Evolutionary conservation across 1,140 invertebrate species (phyloP).

Genomic region (Luehdorfia chinensis): DNA sequence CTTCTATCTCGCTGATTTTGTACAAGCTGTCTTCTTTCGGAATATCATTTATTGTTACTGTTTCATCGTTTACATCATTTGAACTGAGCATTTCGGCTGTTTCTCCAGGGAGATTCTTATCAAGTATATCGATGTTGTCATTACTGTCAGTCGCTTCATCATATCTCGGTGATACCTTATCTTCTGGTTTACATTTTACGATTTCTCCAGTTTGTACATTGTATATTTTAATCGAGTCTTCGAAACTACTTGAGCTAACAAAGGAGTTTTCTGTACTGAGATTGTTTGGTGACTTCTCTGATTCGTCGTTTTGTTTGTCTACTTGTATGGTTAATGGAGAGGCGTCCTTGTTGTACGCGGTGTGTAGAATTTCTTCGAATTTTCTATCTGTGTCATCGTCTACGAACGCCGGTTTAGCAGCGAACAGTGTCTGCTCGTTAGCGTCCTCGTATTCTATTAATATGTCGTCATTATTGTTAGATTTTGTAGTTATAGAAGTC

Average conservation of each 20-base stretch:
- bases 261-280: conserved; percentile 49
- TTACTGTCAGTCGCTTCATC: conserved; percentile 40
- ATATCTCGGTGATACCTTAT: conserved; percentile 65
- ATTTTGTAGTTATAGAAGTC: conserved; percentile 52
- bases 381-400: conserved; percentile 63
- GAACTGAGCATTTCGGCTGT: conserved; percentile 39
- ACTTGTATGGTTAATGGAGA: conserved; percentile 22
- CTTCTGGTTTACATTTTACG: conserved; percentile 66
- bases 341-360: conserved; percentile 37
- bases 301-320: conserved; percentile 32
- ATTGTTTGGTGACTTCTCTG: conserved; percentile 42
- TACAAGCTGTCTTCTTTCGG: conserved; percentile 32
- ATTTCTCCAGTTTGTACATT: conserved; percentile 73
- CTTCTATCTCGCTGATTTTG: conserved; percentile 48
- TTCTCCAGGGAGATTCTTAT: conserved; percentile 52
- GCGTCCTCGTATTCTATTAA: conserved; percentile 64
- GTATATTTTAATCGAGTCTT: conserved; percentile 74
- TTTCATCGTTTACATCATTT: conserved; percentile 29
- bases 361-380: conserved; percentile 63
- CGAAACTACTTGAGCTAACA: conserved; percentile 66
- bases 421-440: conserved; percentile 51
- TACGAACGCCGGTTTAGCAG: conserved; percentile 43
- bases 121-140: conserved; percentile 52
- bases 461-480: conserved; percentile 53
- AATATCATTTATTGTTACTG: conserved; percentile 27